Percentiles rank a stretch among this genome's conserved stretches.
Evolutionary conservation across 1,140 invertebrate genomes (phyloP).

Genomic region (Drosophila pallidifrons): DNA sequence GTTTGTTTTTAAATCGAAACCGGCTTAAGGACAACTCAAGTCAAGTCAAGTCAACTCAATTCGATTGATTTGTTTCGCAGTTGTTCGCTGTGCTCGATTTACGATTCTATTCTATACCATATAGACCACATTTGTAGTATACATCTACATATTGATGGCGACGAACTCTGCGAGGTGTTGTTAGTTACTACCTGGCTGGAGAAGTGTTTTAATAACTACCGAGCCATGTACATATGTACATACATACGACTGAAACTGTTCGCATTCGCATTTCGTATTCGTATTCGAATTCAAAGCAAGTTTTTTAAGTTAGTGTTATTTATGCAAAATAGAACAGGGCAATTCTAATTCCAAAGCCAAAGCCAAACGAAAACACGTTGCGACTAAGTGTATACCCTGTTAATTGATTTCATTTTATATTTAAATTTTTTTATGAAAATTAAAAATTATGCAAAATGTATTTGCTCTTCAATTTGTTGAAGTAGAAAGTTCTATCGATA

Average conservation of each 20-base stretch:
- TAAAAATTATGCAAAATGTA: no score
- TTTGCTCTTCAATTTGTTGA: no score
- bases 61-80: conserved; percentile 57
- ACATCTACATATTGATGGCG: conserved; percentile 32
- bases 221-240: neutral
- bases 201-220: neutral
- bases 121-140: neutral
- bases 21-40: conserved; percentile 69
- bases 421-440: neutral
- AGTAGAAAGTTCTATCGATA: neutral
- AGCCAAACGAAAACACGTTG: conserved; percentile 5
- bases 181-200: conserved; percentile 4
- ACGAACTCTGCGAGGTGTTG: conserved; percentile 54
- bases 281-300: conserved; percentile 74
- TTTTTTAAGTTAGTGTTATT: conserved; percentile 81
- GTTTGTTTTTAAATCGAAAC: conserved; percentile 44
- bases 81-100: conserved; percentile 43
- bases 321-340: conserved; percentile 59
- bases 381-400: neutral
- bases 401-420: neutral
- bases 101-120: conserved; percentile 23
- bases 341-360: neutral
- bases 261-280: conserved; percentile 23
- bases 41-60: conserved; percentile 7
- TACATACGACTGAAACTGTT: conserved; percentile 24